Evolutionary conservation across 2,888 invertebrate species (phyloP), one percentile per base, ranked within the genome.

Genomic region (Epicampocera succincta): DNA sequence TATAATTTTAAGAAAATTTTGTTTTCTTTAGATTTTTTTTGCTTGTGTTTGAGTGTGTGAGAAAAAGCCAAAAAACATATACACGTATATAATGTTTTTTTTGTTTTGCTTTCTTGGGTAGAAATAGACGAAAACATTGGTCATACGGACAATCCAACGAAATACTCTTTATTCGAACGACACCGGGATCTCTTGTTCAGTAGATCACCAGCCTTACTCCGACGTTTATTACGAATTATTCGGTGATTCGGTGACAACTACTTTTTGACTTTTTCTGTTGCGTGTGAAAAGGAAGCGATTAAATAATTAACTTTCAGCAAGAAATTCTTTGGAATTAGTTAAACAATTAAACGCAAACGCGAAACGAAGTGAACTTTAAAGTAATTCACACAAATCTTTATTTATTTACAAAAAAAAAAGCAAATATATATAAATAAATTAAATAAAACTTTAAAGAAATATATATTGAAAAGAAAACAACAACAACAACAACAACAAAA

Each of bases 161-260:
- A 89, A 89, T 90, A 91, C 90, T 90, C 90, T 91, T 91, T 89
- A 91, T 90, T 91, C 91, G 91, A 91, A 91, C 91, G 91, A 91
- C 90, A 90, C 90, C 90, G 91, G 90, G 91, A 91, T 91, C 91
- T 91, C 90, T 90, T 91, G 91, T 91, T 91, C 91, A 91, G 91
- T 91, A 91, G 91, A 91, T 91, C 91, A 91, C 91, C 91, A 91
- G 91, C 91, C 90, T 91, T 89, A 89, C 91, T 91, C 91, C 91
- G 91, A 91, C 91, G 90, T 91, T 90, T 90, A 90, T 89, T 89
- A 90, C 90, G 91, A 91, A 90, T 89, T 87, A 86, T 89, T 90
- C 90, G 90, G 90, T 90, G 90, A 90, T 88, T 89, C 91, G 91
- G 91, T 91, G 91, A 90, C 91, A 90, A 90, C 90, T 91, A 90